Base-by-base conservation (phyloP, 2,888 invertebrate species). In the Zeuzera pyrina region DNA sequence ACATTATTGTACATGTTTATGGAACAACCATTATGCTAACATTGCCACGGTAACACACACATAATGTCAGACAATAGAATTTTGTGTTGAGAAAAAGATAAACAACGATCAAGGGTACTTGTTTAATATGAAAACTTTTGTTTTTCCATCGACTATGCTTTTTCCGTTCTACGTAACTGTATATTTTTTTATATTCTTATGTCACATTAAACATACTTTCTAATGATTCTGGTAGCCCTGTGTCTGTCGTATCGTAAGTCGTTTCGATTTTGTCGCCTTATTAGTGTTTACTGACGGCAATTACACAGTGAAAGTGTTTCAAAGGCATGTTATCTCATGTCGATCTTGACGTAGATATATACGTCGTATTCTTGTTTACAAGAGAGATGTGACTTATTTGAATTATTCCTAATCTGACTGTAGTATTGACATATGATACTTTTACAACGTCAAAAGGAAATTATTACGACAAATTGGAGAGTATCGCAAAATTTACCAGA, bases 271-370 rank as follows among this genome's bases (percentile, higher is more conserved):
- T 60, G 57, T 59, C 57, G 45, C 60, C 59, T 54, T 65, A 67
- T 61, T 63, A 61, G 55, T 55, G 45, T 46, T 57, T 55, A 60
- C 56, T 53, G 49, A 46, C 47, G 52, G 57, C 56, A 65, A 69
- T 67, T 73, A 67, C 58, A 49, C 49, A 64, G 74, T 58, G 76
- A 77, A 74, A 77, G 77, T 74, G 60, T 66, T 60, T 57, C 40
- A 52, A 63, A 51, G 41, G 36, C 14, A 35, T 32, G 43, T 57
- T 59, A 68, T 65, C 64, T 55, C 58, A 60, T 59, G 63, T 59
- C 47, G 35, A 67, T 72, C 63, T n/a, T n/a, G n/a, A n/a, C n/a
- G n/a, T n/a, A n/a, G n/a, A n/a, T n/a, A n/a, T n/a, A n/a, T n/a
- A n/a, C n/a, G n/a, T n/a, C n/a, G n/a, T n/a, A n/a, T n/a, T n/a